Base-by-base conservation (phyloP, 2,888 invertebrate genomes). In the Drosophila mercatorum region DNA sequence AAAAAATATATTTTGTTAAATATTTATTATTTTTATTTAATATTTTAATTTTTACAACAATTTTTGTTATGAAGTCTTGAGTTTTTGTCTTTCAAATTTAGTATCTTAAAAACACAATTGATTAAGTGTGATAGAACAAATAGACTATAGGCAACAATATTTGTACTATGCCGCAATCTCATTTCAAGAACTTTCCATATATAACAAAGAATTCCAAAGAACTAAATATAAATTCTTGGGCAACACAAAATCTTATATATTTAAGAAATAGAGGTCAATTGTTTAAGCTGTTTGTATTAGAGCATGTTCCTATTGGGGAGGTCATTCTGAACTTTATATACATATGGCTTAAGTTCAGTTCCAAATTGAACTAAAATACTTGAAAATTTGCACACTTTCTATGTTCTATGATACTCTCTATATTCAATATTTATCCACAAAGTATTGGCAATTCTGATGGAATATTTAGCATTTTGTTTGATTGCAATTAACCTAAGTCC, bases 401-500 rank as follows among this genome's bases (percentile, higher is more conserved):
- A 5, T 5, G 28, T 28, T 28, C 22, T 22, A 22, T 28, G 4
- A 5, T 28, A 3, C 2, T 34, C 36, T 36, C 4, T 11, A 36
- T 11, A 36, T 6, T 46, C 44, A n/a, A 36, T 10, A 43, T 43
- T 0, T 44, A 10, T 44, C 12, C 17, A 11, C 22, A 43, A 52
- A 17, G 12, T 22, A n/a, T 65, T 51, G 49, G 7, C 43, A 22
- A 22, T 22, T 31, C 12, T n/a, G 17, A 28, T 2, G n/a, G 26
- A 8, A 47, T n/a, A 36, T 28, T 49, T 36, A 34, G 28, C 17
- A 17, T 59, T 28, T 28, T 28, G 12, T 34, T 40, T 0, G 40
- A 34, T 26, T 17, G 8, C 44, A 53, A 44, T 6, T 66, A 41
- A 66, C 40, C 51, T 12, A 34, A 38, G 46, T 0, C 43, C 62